Percentiles rank a stretch among this genome's conserved stretches.
Conservation (phyloP, 2,797 vertebrate species). For the Loris lydekkerianus region DNA sequence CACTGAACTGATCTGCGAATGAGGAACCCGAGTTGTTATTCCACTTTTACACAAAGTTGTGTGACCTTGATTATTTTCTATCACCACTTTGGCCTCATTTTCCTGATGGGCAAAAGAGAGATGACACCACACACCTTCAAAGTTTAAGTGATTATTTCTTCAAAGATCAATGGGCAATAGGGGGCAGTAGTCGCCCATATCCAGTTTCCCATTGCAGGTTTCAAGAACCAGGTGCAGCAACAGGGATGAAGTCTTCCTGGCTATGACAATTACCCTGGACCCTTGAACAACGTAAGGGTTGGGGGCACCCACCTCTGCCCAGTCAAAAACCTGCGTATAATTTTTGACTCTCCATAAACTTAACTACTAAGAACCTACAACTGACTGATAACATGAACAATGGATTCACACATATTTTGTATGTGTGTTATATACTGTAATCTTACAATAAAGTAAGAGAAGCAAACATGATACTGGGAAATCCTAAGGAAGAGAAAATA, state of each 20-base stretch:
- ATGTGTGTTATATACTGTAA: neutral
- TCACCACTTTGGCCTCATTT: neutral
- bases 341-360: neutral
- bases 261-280: neutral
- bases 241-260: neutral
- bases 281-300: neutral
- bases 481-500: neutral
- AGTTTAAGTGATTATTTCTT: neutral
- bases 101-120: neutral
- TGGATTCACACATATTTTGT: neutral
- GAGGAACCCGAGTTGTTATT: neutral
- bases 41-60: neutral
- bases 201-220: neutral
- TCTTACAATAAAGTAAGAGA: neutral
- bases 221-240: neutral
- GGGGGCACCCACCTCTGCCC: neutral
- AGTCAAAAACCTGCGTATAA: neutral
- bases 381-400: neutral
- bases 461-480: neutral
- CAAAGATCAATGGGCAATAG: conserved; percentile 46
- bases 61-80: neutral
- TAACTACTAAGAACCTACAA: neutral
- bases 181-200: conserved; percentile 68
- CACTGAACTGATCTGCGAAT: neutral
- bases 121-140: neutral